phyloP scores from a whole-genome alignment of 1,140 invertebrate species.

The Phenacoccus solenopsis region DNA sequence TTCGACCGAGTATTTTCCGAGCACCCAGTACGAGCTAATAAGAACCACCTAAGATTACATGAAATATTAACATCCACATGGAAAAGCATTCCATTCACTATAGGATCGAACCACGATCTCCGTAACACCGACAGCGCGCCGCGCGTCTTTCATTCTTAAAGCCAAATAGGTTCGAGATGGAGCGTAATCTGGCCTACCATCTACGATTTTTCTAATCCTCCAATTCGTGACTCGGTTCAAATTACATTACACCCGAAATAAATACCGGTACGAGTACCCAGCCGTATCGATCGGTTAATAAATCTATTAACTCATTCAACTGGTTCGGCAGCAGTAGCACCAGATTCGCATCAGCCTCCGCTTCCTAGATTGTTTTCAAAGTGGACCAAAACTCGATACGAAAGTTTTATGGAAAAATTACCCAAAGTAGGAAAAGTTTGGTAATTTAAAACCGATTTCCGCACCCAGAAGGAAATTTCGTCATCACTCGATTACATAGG shows the following conservation, averaged over 20 bases:
- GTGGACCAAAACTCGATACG: too few species aligned
- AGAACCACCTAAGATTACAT: background rate
- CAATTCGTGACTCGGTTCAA: background rate
- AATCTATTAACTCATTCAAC: background rate
- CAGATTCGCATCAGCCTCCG: background rate
- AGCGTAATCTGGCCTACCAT: background rate
- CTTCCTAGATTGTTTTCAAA: background rate
- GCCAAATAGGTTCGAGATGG: too few species aligned
- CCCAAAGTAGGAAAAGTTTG: too few species aligned
- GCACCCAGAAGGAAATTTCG: too few species aligned
- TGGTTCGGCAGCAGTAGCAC: too few species aligned
- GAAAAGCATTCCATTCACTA: conserved; percentile 1
- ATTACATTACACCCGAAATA: background rate
- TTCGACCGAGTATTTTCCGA: background rate
- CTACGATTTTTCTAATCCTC: background rate
- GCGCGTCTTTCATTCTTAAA: background rate
- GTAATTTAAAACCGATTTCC: too few species aligned
- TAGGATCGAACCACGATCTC: background rate
- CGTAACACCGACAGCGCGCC: background rate
- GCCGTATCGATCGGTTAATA: background rate
- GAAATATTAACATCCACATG: background rate
- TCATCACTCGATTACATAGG: too few species aligned
- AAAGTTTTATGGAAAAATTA: too few species aligned
- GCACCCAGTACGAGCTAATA: background rate
- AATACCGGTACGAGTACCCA: background rate